These are phyloP conservation scores for Syritta pipiens DNA, from an alignment of 2,888 invertebrate species.

Conservation along the genomic window DNA sequence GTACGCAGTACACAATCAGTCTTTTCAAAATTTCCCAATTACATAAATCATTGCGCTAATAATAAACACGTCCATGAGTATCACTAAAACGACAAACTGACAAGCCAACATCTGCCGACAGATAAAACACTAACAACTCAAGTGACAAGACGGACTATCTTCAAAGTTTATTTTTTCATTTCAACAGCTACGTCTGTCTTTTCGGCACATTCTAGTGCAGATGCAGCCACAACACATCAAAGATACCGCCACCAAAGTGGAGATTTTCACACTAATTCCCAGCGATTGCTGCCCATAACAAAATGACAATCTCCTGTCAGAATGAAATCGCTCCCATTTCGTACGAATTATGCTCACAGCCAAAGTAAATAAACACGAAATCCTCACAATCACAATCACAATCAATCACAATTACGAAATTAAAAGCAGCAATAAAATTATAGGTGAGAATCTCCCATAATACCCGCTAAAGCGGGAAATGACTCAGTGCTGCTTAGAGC, in stretches of 20 bases:
- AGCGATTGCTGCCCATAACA: constrained; percentile 36
- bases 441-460: constrained; percentile 73
- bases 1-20: neutral
- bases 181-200: neutral
- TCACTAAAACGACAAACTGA: constrained; percentile 19
- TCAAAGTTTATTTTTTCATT: constrained; percentile 4
- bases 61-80: constrained; percentile 19
- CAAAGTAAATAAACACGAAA: constrained; percentile 31
- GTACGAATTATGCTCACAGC: constrained; percentile 21
- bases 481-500: constrained; percentile 37
- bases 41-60: constrained; percentile 18
- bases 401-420: constrained; percentile 79
- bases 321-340: constrained; percentile 39
- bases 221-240: constrained; percentile 26
- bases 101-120: constrained; percentile 38
- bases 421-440: constrained; percentile 76
- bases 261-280: constrained; percentile 27
- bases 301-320: constrained; percentile 53
- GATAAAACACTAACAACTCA: constrained; percentile 24
- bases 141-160: constrained; percentile 29
- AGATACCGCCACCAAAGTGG: constrained; percentile 6
- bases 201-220: constrained; percentile 24
- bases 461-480: constrained; percentile 29
- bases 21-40: neutral
- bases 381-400: constrained; percentile 27